phyloP scores from a whole-genome alignment of 2,888 invertebrate species.

The Siphonodentalium dalli region DNA sequence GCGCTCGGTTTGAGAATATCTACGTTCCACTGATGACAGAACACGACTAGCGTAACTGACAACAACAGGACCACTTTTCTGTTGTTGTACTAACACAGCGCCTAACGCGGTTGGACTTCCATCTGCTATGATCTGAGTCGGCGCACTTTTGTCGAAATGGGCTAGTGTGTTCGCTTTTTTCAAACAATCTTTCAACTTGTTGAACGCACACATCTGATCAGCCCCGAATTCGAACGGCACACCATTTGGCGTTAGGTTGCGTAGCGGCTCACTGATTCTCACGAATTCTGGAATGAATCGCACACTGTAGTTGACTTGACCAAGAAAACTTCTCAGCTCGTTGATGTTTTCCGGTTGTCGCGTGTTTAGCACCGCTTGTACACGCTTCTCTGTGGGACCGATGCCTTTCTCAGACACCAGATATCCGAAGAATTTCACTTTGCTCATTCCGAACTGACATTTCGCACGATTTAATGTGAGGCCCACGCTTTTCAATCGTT shows the following conservation, averaged over 20 bases:
- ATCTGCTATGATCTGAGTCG: slow-evolving; percentile 19
- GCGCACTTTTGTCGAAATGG: slow-evolving; percentile 16
- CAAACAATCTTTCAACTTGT: slow-evolving; percentile 3
- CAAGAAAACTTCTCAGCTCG: slow-evolving; percentile 18
- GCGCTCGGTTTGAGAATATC: slow-evolving; percentile 35
- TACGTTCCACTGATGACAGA: slow-evolving; percentile 14
- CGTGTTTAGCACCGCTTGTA: slow-evolving; percentile 6
- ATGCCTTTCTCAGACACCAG: slow-evolving; percentile 10
- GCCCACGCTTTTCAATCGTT: slow-evolving; percentile 1
- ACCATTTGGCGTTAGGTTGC: background rate
- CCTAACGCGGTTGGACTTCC: slow-evolving; percentile 29
- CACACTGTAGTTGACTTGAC: slow-evolving; percentile 9
- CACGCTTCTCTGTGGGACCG: slow-evolving; percentile 6
- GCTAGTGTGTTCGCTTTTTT: background rate
- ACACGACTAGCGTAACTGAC: slow-evolving; percentile 28
- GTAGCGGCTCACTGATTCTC: slow-evolving; percentile 14
- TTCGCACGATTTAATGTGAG: slow-evolving; percentile 18
- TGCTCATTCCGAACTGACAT: slow-evolving; percentile 15
- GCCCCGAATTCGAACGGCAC: slow-evolving; percentile 1
- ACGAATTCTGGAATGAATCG: slow-evolving; percentile 19
- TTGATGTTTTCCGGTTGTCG: slow-evolving; percentile 10
- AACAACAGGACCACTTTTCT: slow-evolving; percentile 6
- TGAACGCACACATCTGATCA: slow-evolving; percentile 1
- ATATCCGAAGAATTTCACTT: slow-evolving; percentile 18
- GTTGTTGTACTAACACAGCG: slow-evolving; percentile 26